Percentiles rank a stretch among this genome's conserved stretches.
Evolutionary conservation across 92 coral and sea anemone species (phyloP).

Genomic region (Anthopleura xanthogrammica): DNA sequence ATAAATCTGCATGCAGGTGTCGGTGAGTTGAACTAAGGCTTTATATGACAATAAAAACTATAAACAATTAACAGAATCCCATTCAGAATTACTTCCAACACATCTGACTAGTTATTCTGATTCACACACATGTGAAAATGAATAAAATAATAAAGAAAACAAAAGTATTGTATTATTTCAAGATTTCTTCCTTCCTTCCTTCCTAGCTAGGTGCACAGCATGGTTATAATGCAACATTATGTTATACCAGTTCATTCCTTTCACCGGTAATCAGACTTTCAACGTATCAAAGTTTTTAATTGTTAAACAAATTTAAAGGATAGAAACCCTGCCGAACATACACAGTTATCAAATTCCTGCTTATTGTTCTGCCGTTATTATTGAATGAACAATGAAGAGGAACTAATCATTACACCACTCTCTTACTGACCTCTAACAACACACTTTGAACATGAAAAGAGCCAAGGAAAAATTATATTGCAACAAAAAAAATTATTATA

Average conservation of each 20-base stretch:
- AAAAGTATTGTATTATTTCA: neutral
- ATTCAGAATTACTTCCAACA: neutral
- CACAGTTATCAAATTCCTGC: neutral
- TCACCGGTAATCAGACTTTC: neutral
- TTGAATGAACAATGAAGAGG: too few relatives aligned
- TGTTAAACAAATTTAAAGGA: neutral
- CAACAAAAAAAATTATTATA: too few relatives aligned
- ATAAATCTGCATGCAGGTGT: too few relatives aligned
- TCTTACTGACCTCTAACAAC: too few relatives aligned
- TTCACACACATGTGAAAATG: neutral
- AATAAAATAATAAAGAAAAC: neutral
- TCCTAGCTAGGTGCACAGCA: neutral
- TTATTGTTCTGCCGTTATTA: neutral
- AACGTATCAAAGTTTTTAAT: neutral
- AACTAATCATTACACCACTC: too few relatives aligned
- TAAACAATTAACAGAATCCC: neutral
- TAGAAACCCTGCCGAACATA: neutral
- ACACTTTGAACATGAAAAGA: too few relatives aligned
- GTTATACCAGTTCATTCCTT: neutral
- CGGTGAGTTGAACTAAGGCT: neutral
- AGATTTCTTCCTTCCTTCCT: constrained; percentile 1
- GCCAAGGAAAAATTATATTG: too few relatives aligned
- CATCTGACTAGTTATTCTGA: neutral
- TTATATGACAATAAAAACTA: neutral
- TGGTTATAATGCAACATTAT: neutral